Conservation (phyloP, 2,888 invertebrate genomes). For the Aethes cnicana region DNA sequence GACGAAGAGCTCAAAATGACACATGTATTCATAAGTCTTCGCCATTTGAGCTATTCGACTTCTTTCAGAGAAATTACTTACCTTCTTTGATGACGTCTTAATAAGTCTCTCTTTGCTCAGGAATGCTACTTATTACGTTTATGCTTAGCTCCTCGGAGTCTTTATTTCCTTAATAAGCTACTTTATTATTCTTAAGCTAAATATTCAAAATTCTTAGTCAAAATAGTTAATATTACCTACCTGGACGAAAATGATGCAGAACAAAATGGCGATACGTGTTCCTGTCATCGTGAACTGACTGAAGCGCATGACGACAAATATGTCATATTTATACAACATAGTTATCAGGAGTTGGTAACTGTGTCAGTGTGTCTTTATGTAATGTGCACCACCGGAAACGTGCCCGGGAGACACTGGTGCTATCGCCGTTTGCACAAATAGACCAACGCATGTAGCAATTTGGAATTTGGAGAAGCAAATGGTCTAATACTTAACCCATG, state of each 20-base stretch:
- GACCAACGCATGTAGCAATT: background rate
- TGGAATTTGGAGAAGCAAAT: no score
- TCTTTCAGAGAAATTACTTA: no score
- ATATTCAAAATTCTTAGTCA: background rate
- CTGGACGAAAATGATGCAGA: slow-evolving; percentile 17
- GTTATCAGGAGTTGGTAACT: slow-evolving; percentile 19
- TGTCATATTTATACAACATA: slow-evolving; percentile 10
- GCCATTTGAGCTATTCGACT: no score
- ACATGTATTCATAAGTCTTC: no score
- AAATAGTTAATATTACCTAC: slow-evolving; percentile 4
- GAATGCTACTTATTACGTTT: no score
- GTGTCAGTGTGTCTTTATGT: slow-evolving; percentile 18
- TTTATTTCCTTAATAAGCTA: no score
- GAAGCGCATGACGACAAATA: background rate
- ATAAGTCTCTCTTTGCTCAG: no score
- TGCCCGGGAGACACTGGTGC: background rate
- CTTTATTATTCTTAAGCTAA: no score
- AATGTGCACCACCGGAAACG: background rate
- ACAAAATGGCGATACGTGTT: background rate
- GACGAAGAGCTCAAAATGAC: no score
- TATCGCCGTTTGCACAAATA: background rate
- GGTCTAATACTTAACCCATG: no score
- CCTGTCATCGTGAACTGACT: slow-evolving; percentile 15
- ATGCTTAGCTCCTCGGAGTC: no score
- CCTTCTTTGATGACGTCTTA: no score